These are phyloP conservation scores for Harpalus rufipes DNA, from an alignment of 2,888 invertebrate species.

Conservation along the genomic window DNA sequence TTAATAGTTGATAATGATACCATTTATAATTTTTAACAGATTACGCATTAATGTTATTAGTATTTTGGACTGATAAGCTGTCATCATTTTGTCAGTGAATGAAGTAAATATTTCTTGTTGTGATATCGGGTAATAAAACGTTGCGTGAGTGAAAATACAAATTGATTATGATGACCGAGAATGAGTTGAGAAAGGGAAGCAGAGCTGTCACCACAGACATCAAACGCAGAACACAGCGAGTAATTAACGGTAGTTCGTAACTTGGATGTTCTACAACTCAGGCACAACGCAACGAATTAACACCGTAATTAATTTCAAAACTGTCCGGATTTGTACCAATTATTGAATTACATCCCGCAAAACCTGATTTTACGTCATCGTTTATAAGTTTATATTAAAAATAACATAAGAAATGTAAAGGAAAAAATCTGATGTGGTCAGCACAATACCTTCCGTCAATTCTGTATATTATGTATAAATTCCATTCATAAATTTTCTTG, in stretches of 20 bases:
- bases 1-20: too few relatives aligned
- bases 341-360: neutral
- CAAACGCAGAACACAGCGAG: constrained; percentile 33
- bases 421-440: too few relatives aligned
- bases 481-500: too few relatives aligned
- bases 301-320: constrained; percentile 35
- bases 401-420: too few relatives aligned
- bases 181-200: constrained; percentile 2
- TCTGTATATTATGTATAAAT: too few relatives aligned
- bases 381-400: too few relatives aligned
- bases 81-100: neutral
- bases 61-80: too few relatives aligned
- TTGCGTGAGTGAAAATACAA: neutral
- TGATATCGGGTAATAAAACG: neutral
- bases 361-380: too few relatives aligned
- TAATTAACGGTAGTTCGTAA: constrained; percentile 38
- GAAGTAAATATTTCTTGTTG: neutral
- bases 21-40: too few relatives aligned
- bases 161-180: constrained; percentile 4
- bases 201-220: constrained; percentile 27
- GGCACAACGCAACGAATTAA: constrained; percentile 5
- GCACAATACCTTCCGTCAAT: too few relatives aligned
- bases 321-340: constrained; percentile 7
- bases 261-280: constrained; percentile 28
- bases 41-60: too few relatives aligned